Percentiles rank a stretch among this genome's conserved stretches.
These are phyloP conservation scores for Drosophila demipolita DNA, from an alignment of 2,888 invertebrate genomes.

Conservation along the genomic window DNA sequence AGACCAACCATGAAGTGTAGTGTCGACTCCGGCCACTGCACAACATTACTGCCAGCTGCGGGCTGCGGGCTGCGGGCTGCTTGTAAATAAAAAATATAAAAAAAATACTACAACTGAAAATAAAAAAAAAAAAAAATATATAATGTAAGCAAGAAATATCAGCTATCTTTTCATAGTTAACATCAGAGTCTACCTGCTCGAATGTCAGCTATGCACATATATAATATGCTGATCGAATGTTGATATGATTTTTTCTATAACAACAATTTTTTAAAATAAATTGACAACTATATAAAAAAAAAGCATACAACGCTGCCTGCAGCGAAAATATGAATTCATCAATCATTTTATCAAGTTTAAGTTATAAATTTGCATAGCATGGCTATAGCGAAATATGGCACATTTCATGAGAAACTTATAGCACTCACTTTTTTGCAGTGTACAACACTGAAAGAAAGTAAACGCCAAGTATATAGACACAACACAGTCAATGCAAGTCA, in stretches of 20 bases:
- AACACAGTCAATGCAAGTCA: slow-evolving; percentile 74
- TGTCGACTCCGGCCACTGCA: slow-evolving; percentile 12
- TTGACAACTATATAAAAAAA: background rate
- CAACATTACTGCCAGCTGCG: slow-evolving; percentile 26
- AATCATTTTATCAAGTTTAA: background rate
- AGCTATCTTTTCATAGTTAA: background rate
- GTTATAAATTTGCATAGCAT: background rate
- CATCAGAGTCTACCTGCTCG: background rate
- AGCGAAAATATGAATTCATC: background rate
- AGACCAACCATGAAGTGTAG: slow-evolving; percentile 16
- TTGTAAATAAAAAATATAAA: slow-evolving; percentile 39
- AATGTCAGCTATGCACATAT: background rate
- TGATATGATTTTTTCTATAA: background rate
- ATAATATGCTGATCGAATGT: background rate
- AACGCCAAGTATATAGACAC: slow-evolving; percentile 68
- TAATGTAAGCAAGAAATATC: background rate
- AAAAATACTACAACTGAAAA: slow-evolving; percentile 41
- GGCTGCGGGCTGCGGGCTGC: slow-evolving; percentile 60
- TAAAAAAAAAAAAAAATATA: slow-evolving; percentile 9
- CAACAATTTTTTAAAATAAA: background rate
- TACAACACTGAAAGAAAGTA: slow-evolving; percentile 49
- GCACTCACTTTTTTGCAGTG: background rate
- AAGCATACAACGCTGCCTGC: background rate
- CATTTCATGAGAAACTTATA: background rate
- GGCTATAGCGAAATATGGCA: background rate